Evolutionary conservation across 1,140 invertebrate genomes (phyloP).

Genomic region (Tachypleus tridentatus): DNA sequence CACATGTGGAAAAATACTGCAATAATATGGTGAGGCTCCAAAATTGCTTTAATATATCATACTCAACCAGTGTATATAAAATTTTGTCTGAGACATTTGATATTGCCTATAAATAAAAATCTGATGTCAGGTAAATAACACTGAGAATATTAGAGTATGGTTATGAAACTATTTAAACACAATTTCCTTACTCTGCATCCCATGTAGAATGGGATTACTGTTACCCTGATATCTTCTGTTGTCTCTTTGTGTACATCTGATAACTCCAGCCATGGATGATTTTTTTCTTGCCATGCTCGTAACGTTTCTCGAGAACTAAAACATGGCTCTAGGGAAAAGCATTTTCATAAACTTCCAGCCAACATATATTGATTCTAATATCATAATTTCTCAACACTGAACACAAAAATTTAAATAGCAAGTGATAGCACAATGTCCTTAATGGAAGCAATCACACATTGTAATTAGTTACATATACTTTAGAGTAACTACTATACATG

Average conservation of each 20-base stretch:
- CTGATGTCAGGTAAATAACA: not conserved
- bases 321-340: slow-evolving; percentile 52
- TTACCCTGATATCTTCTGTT: slow-evolving; percentile 86
- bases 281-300: slow-evolving; percentile 90
- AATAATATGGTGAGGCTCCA: no score
- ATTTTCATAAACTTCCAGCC: not conserved
- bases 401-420: not conserved
- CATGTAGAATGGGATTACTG: slow-evolving; percentile 97
- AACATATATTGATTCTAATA: not conserved
- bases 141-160: not conserved
- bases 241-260: slow-evolving; percentile 97
- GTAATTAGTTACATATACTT: no score
- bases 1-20: no score
- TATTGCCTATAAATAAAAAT: not conserved
- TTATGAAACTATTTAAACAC: not conserved
- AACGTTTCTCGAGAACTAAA: slow-evolving; percentile 81
- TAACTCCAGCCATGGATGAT: slow-evolving; percentile 91
- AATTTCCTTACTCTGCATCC: slow-evolving; percentile 50
- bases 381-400: not conserved
- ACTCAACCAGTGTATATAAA: no score
- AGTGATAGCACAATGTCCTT: not conserved
- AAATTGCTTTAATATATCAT: no score
- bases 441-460: no score
- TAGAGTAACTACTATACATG: not conserved
- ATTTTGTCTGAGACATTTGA: not conserved